Evolutionary conservation across 2,888 invertebrate species (phyloP).

Genomic region (Selenia dentaria): DNA sequence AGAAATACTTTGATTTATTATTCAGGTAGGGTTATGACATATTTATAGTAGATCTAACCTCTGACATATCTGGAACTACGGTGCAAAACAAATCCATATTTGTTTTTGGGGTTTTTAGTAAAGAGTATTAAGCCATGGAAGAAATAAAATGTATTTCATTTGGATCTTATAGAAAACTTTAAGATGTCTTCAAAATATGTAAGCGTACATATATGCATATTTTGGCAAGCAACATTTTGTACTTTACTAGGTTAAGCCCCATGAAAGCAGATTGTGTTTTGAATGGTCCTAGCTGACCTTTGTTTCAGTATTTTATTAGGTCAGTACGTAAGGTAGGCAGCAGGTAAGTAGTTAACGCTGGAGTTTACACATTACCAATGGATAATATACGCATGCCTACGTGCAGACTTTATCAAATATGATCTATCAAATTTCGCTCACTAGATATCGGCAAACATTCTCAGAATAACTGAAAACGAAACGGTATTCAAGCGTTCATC

Average conservation of each 20-base stretch:
- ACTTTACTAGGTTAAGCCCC: too few relatives aligned
- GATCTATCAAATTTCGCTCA: slow-evolving; percentile 49
- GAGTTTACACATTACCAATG: slow-evolving; percentile 33
- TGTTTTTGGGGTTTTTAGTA: too few relatives aligned
- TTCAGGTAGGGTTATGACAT: slow-evolving; percentile 34
- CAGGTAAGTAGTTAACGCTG: slow-evolving; percentile 29
- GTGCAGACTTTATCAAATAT: slow-evolving; percentile 37
- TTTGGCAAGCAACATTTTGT: too few relatives aligned
- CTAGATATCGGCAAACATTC: slow-evolving; percentile 44
- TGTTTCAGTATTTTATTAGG: slow-evolving; percentile 36
- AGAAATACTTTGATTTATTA: slow-evolving; percentile 30
- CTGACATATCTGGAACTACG: slow-evolving; percentile 29
- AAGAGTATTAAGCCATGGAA: too few relatives aligned
- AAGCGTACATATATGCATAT: too few relatives aligned
- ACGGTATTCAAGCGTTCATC: slow-evolving; percentile 10
- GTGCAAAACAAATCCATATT: too few relatives aligned
- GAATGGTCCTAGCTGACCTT: slow-evolving; percentile 34
- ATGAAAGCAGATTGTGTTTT: slow-evolving; percentile 4
- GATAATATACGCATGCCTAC: slow-evolving; percentile 41
- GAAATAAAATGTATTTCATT: too few relatives aligned
- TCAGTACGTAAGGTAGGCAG: slow-evolving; percentile 5
- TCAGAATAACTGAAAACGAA: slow-evolving; percentile 12
- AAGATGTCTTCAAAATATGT: too few relatives aligned
- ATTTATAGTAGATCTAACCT: slow-evolving; percentile 31
- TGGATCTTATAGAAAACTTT: too few relatives aligned